Conservation (phyloP, 2,888 invertebrate species). For the Tipula helvola region DNA sequence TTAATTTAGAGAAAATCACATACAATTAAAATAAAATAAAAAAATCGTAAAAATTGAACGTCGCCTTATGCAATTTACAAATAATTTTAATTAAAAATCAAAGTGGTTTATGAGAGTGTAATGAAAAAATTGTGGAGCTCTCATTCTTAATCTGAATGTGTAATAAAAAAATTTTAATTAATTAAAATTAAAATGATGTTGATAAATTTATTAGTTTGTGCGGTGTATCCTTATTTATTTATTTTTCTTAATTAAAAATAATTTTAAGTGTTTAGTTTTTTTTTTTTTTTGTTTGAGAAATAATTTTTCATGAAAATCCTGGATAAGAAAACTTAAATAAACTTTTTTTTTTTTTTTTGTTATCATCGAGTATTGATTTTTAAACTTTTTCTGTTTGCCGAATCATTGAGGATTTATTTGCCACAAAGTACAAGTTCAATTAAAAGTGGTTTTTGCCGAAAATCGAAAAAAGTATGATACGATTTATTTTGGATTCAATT, state of each 20-base stretch:
- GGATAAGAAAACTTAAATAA: neutral
- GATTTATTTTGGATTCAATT: neutral
- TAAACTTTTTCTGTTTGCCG: neutral
- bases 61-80: neutral
- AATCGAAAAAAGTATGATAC: neutral
- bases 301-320: neutral
- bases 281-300: neutral
- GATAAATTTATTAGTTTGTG: neutral
- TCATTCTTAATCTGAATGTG: neutral
- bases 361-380: neutral
- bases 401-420: neutral
- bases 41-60: neutral
- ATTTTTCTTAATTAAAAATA: neutral
- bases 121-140: neutral
- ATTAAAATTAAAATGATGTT: neutral
- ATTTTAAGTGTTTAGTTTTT: neutral
- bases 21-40: neutral
- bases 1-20: neutral
- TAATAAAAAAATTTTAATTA: neutral
- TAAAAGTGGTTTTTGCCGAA: neutral
- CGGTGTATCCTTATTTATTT: neutral
- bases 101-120: neutral
- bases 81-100: neutral
- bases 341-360: neutral
- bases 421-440: neutral